Evolutionary conservation across 30 jellyfish, hydroid and myxozoan species (phyloP).

Genomic region (Hydra vulgaris): DNA sequence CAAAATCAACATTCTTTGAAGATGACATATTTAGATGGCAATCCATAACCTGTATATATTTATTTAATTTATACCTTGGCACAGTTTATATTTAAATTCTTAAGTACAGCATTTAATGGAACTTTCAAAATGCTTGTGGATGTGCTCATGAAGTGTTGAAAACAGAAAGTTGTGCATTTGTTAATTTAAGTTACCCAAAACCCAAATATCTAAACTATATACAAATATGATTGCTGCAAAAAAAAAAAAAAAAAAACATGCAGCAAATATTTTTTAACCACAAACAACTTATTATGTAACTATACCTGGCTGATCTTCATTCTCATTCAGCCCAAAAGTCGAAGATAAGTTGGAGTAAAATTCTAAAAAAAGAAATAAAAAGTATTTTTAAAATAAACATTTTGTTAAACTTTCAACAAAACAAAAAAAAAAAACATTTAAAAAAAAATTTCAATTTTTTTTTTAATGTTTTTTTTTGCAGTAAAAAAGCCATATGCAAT

Average conservation of each 20-base stretch:
- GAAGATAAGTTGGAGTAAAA: constrained; percentile 30
- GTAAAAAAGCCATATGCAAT: no score
- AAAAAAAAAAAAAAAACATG: neutral
- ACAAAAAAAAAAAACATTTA: no score
- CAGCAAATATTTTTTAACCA: neutral
- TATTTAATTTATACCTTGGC: neutral
- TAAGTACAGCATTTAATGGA: neutral
- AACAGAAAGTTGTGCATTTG: neutral
- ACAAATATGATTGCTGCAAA: neutral
- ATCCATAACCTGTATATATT: neutral
- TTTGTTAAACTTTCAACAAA: no score
- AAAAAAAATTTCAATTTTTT: no score
- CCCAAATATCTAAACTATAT: neutral
- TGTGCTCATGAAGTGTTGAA: constrained; percentile 47
- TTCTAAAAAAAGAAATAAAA: neutral
- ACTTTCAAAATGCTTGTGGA: neutral
- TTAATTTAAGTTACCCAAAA: no score
- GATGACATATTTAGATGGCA: no score
- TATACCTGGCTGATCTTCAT: constrained; percentile 34
- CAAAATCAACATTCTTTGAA: no score
- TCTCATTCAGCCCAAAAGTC: constrained; percentile 29
- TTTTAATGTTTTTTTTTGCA: neutral
- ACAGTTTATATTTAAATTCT: neutral
- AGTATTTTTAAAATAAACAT: no score
- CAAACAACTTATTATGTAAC: neutral